Base-by-base conservation (phyloP, 2,113 vertebrate species). In the Corythaixoides concolor region DNA sequence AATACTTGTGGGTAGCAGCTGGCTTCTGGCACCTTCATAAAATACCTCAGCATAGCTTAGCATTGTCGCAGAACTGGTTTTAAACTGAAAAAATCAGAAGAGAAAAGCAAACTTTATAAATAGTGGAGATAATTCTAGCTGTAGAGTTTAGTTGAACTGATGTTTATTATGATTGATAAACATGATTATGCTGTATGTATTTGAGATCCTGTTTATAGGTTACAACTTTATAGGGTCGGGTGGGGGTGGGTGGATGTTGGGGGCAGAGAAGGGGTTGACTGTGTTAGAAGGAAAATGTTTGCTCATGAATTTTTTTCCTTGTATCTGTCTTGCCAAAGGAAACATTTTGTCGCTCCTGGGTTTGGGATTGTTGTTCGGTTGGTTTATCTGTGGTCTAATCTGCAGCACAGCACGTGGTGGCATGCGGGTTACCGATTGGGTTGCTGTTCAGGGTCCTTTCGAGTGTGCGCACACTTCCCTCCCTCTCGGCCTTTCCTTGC, bases 1-100 rank as follows among this genome's bases (percentile, higher is more conserved):
- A 94, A 94, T 95, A 96, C 95, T 96, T 74, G 80, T 96, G 97
- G 97, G 97, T 94, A 97, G 96, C 97, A 97, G 97, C 97, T 97
- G 91, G 94, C 96, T 97, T 98, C 98, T 97, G 97, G 98, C 98
- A 97, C 98, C 99, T 98, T 98, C 97, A 98, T 98, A 97, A 98
- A 98, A 99, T 99, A 99, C 99, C 99, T 99, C 99, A 99, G 98
- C 98, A 98, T 98, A 98, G 98, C 98, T 99, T 99, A 98, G 98
- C 97, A 97, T 98, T 98, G 97, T 98, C 97, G 94, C 97, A 98
- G 96, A 98, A 97, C 96, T 97, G 98, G 98, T 98, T 99, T 98
- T 98, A 98, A 98, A 98, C 98, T 96, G 94, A 97, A 98, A 98
- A 98, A 98, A 98, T 98, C 97, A 97, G 97, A 97, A 94, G 93